A percentile compares a stretch with the other conserved stretches of the same genome.
These are phyloP conservation scores for Oligia strigilis DNA, from an alignment of 2,888 invertebrate genomes.

Conservation along the genomic window DNA sequence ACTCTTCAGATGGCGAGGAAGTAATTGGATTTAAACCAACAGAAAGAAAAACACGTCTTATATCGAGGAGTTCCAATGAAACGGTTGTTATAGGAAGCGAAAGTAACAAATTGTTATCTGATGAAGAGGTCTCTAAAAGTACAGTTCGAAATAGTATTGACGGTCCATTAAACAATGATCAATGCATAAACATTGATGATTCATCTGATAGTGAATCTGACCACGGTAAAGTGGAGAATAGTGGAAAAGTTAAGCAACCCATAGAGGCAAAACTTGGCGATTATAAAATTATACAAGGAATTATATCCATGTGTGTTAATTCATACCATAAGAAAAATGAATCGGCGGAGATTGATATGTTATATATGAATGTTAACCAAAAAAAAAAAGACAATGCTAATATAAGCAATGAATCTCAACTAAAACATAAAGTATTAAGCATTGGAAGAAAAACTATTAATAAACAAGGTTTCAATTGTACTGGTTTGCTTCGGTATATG, in stretches of 20 bases:
- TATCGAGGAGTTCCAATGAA: slow-evolving; percentile 75
- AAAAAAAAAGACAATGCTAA: slow-evolving; percentile 49
- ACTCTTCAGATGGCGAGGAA: slow-evolving; percentile 64
- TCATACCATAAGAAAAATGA: slow-evolving; percentile 73
- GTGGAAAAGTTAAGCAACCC: slow-evolving; percentile 42
- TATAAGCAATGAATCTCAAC: slow-evolving; percentile 68
- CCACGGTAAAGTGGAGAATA: slow-evolving; percentile 48
- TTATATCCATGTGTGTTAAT: slow-evolving; percentile 76
- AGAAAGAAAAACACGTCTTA: slow-evolving; percentile 63
- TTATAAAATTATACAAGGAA: slow-evolving; percentile 74
- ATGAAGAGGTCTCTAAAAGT: slow-evolving; percentile 41
- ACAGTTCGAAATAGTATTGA: slow-evolving; percentile 28
- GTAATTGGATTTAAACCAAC: slow-evolving; percentile 58
- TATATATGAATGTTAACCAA: slow-evolving; percentile 21
- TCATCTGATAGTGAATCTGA: slow-evolving; percentile 76
- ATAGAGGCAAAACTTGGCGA: slow-evolving; percentile 59
- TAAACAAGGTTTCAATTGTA: slow-evolving; percentile 77
- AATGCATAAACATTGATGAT: slow-evolving; percentile 81
- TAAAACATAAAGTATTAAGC: slow-evolving; percentile 84
- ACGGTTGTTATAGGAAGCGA: slow-evolving; percentile 71
- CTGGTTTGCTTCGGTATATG: slow-evolving; percentile 81
- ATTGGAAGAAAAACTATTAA: slow-evolving; percentile 83
- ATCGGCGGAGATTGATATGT: slow-evolving; percentile 16
- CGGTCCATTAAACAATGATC: slow-evolving; percentile 56
- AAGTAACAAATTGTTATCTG: slow-evolving; percentile 49